Conservation (phyloP, 2,888 invertebrate species). For the Ectemnius continuus region DNA sequence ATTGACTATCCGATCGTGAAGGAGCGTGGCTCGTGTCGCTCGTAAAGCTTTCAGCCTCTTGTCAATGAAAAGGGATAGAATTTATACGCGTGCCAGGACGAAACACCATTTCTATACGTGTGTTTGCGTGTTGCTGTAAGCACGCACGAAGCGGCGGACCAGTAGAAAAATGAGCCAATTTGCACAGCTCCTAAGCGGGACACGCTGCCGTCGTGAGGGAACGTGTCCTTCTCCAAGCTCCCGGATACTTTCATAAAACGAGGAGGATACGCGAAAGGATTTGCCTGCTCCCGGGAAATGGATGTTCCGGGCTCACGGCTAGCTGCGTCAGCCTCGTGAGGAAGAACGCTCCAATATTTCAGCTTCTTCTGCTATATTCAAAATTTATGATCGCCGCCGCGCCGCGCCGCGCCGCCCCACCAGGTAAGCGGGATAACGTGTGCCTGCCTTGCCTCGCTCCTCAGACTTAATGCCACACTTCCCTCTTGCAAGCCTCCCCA, state of each 20-base stretch:
- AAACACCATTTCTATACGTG: not conserved
- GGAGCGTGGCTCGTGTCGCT: constrained; percentile 8
- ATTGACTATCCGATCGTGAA: not conserved
- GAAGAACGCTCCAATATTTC: too few species aligned
- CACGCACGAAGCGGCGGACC: not conserved
- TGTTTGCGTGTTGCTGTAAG: not conserved
- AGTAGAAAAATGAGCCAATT: constrained; percentile 43
- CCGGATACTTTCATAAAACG: not conserved
- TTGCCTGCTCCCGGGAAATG: not conserved
- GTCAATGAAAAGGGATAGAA: constrained; percentile 27
- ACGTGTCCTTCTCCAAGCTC: constrained; percentile 6
- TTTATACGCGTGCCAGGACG: constrained; percentile 29
- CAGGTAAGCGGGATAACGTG: too few species aligned
- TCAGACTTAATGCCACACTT: too few species aligned
- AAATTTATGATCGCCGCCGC: too few species aligned
- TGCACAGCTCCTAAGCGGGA: constrained; percentile 43
- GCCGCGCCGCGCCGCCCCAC: too few species aligned
- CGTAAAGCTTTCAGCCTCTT: constrained; percentile 36
- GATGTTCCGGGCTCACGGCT: not conserved
- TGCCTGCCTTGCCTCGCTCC: too few species aligned
- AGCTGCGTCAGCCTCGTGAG: too few species aligned
- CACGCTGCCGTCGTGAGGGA: constrained; percentile 11
- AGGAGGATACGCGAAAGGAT: not conserved
- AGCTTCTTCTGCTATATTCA: too few species aligned
- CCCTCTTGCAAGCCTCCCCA: too few species aligned